Conservation (phyloP, 2,113 vertebrate genomes). For the Lanius ludovicianus region DNA sequence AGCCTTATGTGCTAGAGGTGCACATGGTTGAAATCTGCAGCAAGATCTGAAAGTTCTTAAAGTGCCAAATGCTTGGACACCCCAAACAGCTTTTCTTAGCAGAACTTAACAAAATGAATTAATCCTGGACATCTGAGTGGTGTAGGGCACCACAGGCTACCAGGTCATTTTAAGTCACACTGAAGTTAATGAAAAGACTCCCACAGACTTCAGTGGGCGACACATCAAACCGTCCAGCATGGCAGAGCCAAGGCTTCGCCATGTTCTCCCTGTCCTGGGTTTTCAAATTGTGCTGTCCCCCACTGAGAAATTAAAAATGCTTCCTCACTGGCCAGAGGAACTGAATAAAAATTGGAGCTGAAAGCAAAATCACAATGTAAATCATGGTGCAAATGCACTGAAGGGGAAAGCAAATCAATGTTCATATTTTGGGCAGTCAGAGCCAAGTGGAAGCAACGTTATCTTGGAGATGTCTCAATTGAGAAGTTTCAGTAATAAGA, state of each 20-base stretch:
- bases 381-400: fast-evolving
- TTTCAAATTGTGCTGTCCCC: not conserved
- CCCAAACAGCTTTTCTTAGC: not conserved
- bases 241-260: not conserved
- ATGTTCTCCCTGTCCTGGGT: not conserved
- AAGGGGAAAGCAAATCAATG: not conserved
- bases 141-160: not conserved
- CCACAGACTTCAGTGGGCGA: not conserved
- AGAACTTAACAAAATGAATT: not conserved
- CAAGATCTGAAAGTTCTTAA: not conserved
- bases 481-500: not conserved
- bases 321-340: not conserved
- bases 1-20: not conserved
- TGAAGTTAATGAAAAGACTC: constrained; percentile 27
- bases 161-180: not conserved
- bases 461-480: not conserved
- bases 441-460: not conserved
- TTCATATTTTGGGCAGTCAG: not conserved
- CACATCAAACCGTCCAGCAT: not conserved
- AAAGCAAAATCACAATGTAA: not conserved
- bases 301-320: not conserved
- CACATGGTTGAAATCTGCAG: not conserved
- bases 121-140: not conserved
- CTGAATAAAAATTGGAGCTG: not conserved
- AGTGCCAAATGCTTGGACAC: not conserved